Percentiles rank a stretch among this genome's conserved stretches.
Evolutionary conservation across 2,113 vertebrate species (phyloP).

Genomic region (Aleadryas rufinucha): DNA sequence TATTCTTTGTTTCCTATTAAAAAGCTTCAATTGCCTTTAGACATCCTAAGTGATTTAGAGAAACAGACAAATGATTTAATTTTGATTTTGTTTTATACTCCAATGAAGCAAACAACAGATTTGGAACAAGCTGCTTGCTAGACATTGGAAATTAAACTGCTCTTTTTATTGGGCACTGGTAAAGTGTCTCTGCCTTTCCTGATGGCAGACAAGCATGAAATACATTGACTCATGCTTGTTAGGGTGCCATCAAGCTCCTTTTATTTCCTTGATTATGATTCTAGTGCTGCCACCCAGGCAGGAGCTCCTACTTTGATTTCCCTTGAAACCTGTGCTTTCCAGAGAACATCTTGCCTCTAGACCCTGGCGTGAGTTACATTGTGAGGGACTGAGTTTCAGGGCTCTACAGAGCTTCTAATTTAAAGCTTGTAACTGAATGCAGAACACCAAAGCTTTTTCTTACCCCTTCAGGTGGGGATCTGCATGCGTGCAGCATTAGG

Average conservation of each 20-base stretch:
- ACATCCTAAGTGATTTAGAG: constrained; percentile 16
- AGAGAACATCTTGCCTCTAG: not conserved
- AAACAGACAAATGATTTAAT: constrained; percentile 29
- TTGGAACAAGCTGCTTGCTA: constrained; percentile 58
- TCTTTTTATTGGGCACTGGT: constrained; percentile 31
- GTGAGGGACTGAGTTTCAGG: not conserved
- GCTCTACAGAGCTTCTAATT: not conserved
- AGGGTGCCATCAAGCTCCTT: constrained; percentile 38
- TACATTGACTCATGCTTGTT: constrained; percentile 40
- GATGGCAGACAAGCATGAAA: constrained; percentile 43
- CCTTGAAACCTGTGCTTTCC: constrained; percentile 13
- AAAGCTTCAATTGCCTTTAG: constrained; percentile 22
- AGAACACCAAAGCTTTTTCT: not conserved
- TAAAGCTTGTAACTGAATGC: not conserved
- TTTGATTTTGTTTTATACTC: constrained; percentile 44
- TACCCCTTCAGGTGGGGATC: not conserved
- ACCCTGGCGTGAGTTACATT: not conserved
- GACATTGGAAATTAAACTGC: constrained; percentile 43
- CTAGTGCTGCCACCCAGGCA: not conserved
- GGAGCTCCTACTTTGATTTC: not conserved
- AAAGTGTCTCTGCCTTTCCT: not conserved
- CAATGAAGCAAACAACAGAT: constrained; percentile 44
- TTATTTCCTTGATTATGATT: constrained; percentile 40
- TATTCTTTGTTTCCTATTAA: not conserved
- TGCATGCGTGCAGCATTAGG: not conserved